Evolutionary conservation across 2,797 vertebrate species (phyloP).

Genomic region (Gallinago nigripennis): DNA sequence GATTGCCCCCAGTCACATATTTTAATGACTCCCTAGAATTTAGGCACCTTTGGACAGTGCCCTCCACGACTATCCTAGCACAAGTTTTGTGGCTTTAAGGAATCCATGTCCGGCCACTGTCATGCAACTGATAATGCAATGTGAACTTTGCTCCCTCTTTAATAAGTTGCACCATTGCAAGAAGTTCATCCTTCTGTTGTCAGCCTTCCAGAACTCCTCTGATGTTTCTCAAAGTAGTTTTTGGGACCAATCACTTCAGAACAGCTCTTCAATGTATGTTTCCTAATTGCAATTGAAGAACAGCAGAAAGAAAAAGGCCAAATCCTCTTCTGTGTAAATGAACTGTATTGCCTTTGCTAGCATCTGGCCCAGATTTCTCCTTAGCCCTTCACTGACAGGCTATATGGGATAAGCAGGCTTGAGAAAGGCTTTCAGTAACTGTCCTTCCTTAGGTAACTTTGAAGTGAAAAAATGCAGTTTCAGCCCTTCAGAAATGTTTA

Average conservation of each 20-base stretch:
- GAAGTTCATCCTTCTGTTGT: background rate
- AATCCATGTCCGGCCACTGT: background rate
- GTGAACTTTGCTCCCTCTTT: background rate
- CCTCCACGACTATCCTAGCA: background rate
- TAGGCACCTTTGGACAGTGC: background rate
- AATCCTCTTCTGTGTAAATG: background rate
- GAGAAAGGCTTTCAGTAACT: background rate
- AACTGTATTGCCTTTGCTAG: background rate
- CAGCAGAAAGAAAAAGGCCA: background rate
- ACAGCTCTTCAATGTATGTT: background rate
- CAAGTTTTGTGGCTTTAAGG: background rate
- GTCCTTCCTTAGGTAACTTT: background rate
- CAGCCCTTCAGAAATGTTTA: background rate
- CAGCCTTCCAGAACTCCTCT: background rate
- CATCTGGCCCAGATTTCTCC: background rate
- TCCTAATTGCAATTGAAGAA: background rate
- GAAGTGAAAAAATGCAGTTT: background rate
- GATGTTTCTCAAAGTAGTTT: background rate
- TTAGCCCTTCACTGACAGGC: background rate
- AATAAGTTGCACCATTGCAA: background rate
- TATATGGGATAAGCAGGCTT: background rate
- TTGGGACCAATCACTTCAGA: background rate
- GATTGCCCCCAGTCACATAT: background rate
- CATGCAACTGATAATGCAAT: rapidly evolving
- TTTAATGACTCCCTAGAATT: background rate